Base-by-base conservation (phyloP, 2,888 invertebrate species). In the Amblyjoppa proteus region DNA sequence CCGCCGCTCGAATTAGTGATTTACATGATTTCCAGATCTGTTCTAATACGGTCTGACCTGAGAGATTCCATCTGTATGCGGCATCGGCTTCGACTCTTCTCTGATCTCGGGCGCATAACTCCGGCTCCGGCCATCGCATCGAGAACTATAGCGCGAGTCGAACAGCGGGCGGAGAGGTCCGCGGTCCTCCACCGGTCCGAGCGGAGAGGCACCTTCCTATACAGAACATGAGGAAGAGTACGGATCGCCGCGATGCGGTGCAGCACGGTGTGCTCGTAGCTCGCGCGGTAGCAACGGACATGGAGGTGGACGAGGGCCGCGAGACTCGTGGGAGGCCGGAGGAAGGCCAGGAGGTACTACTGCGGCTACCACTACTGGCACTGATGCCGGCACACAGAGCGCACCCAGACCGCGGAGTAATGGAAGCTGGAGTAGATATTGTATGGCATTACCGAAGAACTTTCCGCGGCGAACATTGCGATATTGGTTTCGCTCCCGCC, bases 381-480 rank as follows among this genome's bases (percentile, higher is more conserved):
- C 74, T 41, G 41, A 41, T 38, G 64, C 64, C 20, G 69, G 51
- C 58, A 68, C 69, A 41, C 56, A 80, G 75, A 49, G 53, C 68
- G 84, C 88, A 87, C 3, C 45, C 45, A 49, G 45, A 78, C 89
- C 89, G 89, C 92, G 91, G 91, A 93, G 92, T 92, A 93, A 93
- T 93, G 92, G 92, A 92, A 93, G 93, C 93, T 92, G 90, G 90
- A 92, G 93, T 92, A 92, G 92, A 93, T 93, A 93, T 93, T 92
- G 92, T 92, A 92, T 91, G 93, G 93, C 91, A 93, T 93, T 93
- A 93, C 93, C 88, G 91, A 91, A 90, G 91, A 93, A 93, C 93
- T 93, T 93, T 92, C 90, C 89, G 90, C 90, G 89, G 90, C 88
- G 90, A 93, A 92, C 93, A 93, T 92, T 91, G 93, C 92, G 90